phyloP scores from a whole-genome alignment of 2,113 vertebrate species.

The Sturnus vulgaris region DNA sequence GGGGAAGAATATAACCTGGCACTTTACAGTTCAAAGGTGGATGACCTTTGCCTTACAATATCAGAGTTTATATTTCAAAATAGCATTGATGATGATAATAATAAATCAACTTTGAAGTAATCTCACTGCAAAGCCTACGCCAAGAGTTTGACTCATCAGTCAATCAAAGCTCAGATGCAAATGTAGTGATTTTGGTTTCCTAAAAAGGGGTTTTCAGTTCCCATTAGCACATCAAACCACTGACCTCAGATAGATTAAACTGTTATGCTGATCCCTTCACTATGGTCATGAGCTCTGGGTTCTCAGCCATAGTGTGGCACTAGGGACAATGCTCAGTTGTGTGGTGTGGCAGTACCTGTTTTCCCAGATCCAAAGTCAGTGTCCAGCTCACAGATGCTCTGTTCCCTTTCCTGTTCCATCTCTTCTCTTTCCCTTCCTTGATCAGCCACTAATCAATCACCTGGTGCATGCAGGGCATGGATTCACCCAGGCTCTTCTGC shows the following conservation, averaged over 20 bases:
- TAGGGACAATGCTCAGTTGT: neutral
- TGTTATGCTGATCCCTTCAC: neutral
- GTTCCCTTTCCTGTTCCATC: neutral
- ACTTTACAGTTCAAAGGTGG: neutral
- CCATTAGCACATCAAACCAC: neutral
- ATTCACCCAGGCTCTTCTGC: neutral
- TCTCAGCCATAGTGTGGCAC: neutral
- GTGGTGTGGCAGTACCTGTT: neutral
- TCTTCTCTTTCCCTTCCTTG: neutral
- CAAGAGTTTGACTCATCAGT: conserved; percentile 47
- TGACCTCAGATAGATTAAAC: neutral
- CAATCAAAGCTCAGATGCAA: conserved; percentile 36
- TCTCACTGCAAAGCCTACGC: conserved; percentile 21
- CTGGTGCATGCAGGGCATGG: neutral
- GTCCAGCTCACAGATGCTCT: neutral
- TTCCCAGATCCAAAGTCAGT: neutral
- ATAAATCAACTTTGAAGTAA: conserved; percentile 24
- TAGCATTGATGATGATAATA: conserved; percentile 4
- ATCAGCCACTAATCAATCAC: neutral
- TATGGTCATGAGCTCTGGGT: neutral
- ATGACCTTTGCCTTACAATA: conserved; percentile 4
- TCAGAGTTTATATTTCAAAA: neutral
- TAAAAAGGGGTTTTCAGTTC: neutral
- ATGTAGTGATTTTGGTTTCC: neutral
- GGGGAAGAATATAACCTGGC: neutral